These are phyloP conservation scores for Macropodus opercularis DNA, from an alignment of 2,797 vertebrate genomes.

Conservation along the genomic window DNA sequence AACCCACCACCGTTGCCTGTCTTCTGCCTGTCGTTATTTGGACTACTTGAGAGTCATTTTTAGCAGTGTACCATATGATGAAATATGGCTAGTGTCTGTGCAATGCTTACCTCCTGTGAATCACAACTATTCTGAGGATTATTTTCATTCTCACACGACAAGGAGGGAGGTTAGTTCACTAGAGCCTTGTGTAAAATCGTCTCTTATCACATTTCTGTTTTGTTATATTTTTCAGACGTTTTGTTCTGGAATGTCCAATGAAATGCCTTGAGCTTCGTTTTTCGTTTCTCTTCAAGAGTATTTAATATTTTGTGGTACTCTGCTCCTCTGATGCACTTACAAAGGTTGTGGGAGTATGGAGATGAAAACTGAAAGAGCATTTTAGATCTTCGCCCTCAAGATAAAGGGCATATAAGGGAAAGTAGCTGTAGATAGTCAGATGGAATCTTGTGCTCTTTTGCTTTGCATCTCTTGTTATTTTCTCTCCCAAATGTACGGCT, in stretches of 20 bases:
- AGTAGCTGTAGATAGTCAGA: slow-evolving; percentile 59
- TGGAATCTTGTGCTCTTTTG: slow-evolving; percentile 67
- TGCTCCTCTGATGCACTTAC: slow-evolving; percentile 68
- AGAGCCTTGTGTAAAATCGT: slow-evolving; percentile 48
- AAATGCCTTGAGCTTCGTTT: slow-evolving; percentile 56
- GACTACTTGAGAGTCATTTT: slow-evolving; percentile 71
- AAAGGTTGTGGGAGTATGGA: slow-evolving; percentile 73
- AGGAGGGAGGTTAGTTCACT: slow-evolving; percentile 51
- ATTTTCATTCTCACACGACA: slow-evolving; percentile 66
- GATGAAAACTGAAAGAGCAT: slow-evolving; percentile 74
- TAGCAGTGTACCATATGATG: slow-evolving; percentile 81
- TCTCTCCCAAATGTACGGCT: slow-evolving; percentile 68
- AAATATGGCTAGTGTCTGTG: slow-evolving; percentile 80
- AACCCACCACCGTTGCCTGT: slow-evolving; percentile 45
- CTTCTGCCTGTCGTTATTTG: slow-evolving; percentile 73
- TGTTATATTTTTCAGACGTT: slow-evolving; percentile 39
- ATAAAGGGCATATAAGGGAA: slow-evolving; percentile 69
- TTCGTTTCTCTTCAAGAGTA: slow-evolving; percentile 54
- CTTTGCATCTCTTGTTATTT: slow-evolving; percentile 69
- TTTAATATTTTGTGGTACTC: slow-evolving; percentile 66
- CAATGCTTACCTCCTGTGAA: slow-evolving; percentile 77
- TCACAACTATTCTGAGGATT: slow-evolving; percentile 73
- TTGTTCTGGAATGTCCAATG: slow-evolving; percentile 51
- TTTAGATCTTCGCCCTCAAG: slow-evolving; percentile 76
- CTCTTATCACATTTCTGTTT: slow-evolving; percentile 53